Evolutionary conservation across 1,140 invertebrate species (phyloP).

Genomic region (Drosophila tsacasi): DNA sequence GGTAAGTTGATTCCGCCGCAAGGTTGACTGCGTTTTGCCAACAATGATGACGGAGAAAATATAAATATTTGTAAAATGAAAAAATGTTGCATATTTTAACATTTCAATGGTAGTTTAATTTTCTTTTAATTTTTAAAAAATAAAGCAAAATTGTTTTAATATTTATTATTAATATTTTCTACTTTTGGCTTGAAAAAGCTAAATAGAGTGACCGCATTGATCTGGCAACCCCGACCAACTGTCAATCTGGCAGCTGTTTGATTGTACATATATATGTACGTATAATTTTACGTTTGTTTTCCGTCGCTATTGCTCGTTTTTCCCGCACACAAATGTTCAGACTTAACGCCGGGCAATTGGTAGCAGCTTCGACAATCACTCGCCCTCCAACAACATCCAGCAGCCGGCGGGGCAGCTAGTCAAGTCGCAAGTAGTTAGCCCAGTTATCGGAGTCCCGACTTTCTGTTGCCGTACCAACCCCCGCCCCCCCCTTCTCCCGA

Average conservation of each 20-base stretch:
- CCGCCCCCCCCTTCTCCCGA: not conserved
- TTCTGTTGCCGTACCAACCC: constrained; percentile 10
- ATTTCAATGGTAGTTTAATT: too few relatives aligned
- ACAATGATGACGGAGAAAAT: too few relatives aligned
- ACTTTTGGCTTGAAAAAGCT: constrained; percentile 1
- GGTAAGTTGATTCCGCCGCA: too few relatives aligned
- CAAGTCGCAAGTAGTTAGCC: not conserved
- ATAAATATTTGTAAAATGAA: too few relatives aligned
- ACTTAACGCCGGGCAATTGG: not conserved
- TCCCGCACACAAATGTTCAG: constrained; percentile 33
- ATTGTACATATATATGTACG: constrained; percentile 34
- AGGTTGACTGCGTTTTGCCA: too few relatives aligned
- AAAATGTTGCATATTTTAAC: too few relatives aligned
- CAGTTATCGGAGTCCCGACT: constrained; percentile 23
- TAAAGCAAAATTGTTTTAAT: too few relatives aligned
- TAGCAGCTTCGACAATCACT: constrained; percentile 6
- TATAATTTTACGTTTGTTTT: constrained; percentile 43
- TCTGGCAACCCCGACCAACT: constrained; percentile 17
- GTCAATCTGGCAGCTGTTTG: constrained; percentile 37
- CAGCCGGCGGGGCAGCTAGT: constrained; percentile 11
- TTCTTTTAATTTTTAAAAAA: too few relatives aligned
- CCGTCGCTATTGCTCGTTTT: constrained; percentile 14
- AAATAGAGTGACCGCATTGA: accelerated
- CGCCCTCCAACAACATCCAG: not conserved
- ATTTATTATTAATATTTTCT: not conserved